Conservation (phyloP, 2,797 vertebrate genomes). For the Nyctibius grandis region DNA sequence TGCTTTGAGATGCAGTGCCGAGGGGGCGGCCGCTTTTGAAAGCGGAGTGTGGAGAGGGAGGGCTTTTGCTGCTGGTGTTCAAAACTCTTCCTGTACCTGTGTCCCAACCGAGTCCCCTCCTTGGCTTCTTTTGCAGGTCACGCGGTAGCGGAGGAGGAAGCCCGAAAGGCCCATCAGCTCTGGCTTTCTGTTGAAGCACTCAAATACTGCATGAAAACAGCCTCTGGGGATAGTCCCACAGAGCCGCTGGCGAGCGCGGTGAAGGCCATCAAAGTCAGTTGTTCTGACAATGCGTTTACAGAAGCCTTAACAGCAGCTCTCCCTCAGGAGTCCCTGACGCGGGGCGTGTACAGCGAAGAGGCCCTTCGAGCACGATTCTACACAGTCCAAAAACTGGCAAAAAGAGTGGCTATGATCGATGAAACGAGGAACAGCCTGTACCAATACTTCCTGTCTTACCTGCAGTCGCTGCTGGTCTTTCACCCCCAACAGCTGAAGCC, state of each 20-base stretch:
- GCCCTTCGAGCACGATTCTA: constrained; percentile 88
- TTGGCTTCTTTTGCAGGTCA: constrained; percentile 78
- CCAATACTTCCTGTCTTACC: constrained; percentile 94
- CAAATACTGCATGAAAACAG: constrained; percentile 82
- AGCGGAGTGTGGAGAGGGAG: neutral
- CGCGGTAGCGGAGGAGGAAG: constrained; percentile 87
- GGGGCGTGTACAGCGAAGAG: constrained; percentile 91
- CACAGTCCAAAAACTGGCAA: constrained; percentile 82
- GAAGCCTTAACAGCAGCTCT: constrained; percentile 82
- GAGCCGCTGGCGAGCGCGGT: constrained; percentile 82
- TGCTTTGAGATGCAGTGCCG: rapidly evolving
- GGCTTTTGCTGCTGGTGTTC: neutral
- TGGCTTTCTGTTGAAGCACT: constrained; percentile 95
- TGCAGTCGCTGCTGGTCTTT: constrained; percentile 89
- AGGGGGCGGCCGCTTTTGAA: neutral
- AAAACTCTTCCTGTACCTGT: rapidly evolving
- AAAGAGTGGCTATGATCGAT: constrained; percentile 89
- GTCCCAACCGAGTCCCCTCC: rapidly evolving
- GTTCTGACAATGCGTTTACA: constrained; percentile 83
- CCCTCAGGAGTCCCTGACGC: constrained; percentile 84
- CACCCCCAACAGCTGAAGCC: constrained; percentile 83
- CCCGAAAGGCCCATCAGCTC: constrained; percentile 89
- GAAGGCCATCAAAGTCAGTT: constrained; percentile 79
- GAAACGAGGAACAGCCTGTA: constrained; percentile 93
- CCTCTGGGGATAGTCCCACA: constrained; percentile 75